Base-by-base conservation (phyloP, 2,888 invertebrate genomes). In the Eilema depressum region DNA sequence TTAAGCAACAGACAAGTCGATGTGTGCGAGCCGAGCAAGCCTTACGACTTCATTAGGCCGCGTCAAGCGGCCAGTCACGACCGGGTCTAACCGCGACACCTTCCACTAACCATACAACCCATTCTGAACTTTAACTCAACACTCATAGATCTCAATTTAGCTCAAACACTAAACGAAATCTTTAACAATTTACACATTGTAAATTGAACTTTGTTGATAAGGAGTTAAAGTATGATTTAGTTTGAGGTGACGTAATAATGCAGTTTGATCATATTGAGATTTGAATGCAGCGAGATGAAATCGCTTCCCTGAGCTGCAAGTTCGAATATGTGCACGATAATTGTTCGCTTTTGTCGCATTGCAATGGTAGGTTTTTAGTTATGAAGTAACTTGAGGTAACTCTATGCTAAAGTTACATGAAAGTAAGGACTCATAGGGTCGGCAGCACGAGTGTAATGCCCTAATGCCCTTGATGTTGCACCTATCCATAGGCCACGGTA, bases 21-120 rank as follows among this genome's bases (percentile, higher is more conserved):
- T 74, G 75, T 81, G 81, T 79, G 83, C 79, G 85, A 86, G 86
- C 83, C 75, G 60, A 68, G 69, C 75, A 69, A 68, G 78, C 84
- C 89, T 89, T 92, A 93, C 92, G 91, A 91, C 93, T 93, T 92
- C 92, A 93, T 92, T 93, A 93, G 91, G 82, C 79, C 86, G 88
- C 88, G 89, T 90, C 90, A 91, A 91, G 83, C 88, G 88, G 70
- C 85, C 86, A 85, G 92, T 93, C 93, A 93, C 93, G 93, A 93
- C 79, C 85, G 73, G 81, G 73, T 82, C 79, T 79, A 77, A 80
- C 79, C 76, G 73, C 78, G 70, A 72, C 73, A 77, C 72, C 66
- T 75, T 68, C 74, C 63, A 57, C 47, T 33, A 68, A 63, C 20
- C 61, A 68, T 64, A 63, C 65, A 67, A 4, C 3, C 37, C 1